Evolutionary conservation across 2,797 vertebrate species (phyloP), one percentile per base, ranked within the genome.

Genomic region (Sphaeramia orbicularis): DNA sequence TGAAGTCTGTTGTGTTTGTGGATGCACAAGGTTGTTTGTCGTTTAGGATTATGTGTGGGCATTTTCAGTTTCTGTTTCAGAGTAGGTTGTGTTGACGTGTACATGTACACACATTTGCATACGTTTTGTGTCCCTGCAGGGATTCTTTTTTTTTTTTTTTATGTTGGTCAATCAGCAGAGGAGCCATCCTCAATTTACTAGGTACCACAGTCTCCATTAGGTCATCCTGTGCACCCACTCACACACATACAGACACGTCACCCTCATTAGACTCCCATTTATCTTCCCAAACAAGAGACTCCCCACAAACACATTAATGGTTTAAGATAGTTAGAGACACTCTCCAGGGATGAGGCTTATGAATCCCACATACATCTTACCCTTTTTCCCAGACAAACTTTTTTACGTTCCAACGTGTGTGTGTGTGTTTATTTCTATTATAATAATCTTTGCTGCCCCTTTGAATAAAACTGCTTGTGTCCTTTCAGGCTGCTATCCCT

Each of bases 401-500:
- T 63, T 19, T 63, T 49, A 38, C 63, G 74, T 32, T 14, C 1
- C 4, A 58, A 53, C 41, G 24, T 15, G 45, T 12, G 18, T 27
- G 14, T n/a, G 37, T 48, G 18, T 10, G 4, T 15, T 16, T 10
- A 15, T 59, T 37, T 55, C 7, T 57, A 0, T 16, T 27, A 7
- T 58, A 57, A 40, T 45, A n/a, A 12, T 61, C 2, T 5, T 21
- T 35, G n/a, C 6, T 48, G n/a, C 7, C 8, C 2, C 0, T 38
- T 4, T 69, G 10, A 61, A 19, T 44, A 8, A 30, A 41, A 18
- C 3, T 21, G 3, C 67, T 40, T 68, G 27, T 82, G 63, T 81
- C 37, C 89, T 62, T 92, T 41, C 89, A 99, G 98, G 98, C 93
- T 99, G 98, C 87, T 99, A 96, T 85, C 98, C 97, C 37, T 98